Base-by-base conservation (phyloP, 2,797 vertebrate species). In the Helarctos malayanus region DNA sequence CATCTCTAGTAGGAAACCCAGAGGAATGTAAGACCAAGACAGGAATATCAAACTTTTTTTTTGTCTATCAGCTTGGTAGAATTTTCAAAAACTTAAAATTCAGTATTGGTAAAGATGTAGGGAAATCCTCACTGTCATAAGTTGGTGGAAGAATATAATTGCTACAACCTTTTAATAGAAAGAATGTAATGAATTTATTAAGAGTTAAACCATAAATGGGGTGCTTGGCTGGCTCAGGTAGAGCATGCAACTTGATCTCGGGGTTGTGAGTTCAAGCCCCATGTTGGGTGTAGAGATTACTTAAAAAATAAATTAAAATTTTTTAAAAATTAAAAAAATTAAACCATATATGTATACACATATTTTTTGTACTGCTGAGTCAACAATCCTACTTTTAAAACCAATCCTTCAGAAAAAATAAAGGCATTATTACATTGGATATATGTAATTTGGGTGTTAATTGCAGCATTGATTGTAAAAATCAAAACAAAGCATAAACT, bases 61-160 rank as follows among this genome's bases (percentile, higher is more conserved):
- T 88, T 35, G 54, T 35, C 49, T 52, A 76, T 87, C 7, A 79
- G 69, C 52, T 61, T 69, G 68, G 21, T 29, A 87, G 76, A 35
- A 52, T 57, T 71, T 84, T 25, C 81, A 85, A 76, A 75, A 13
- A 35, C 7, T 59, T 91, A 52, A 91, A 96, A 91, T 69, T 96
- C 35, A 85, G 18, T 65, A 47, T 32, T 80, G 73, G 63, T 63
- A 84, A 93, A 84, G 52, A 94, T 38, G 38, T 59, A 57, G n/a
- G 16, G n/a, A 75, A 91, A 54, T 68, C 29, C 45, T 16, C n/a
- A 12, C 25, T 82, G 14, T 91, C 49, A 38, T 41, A 68, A 38
- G 7, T 10, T 84, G 52, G 18, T 82, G 75, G 71, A 91, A 90
- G 21, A 78, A 38, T 78, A 84, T 49, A 69, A 49, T 68, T 59